phyloP scores from a whole-genome alignment of 2,797 vertebrate genomes.

The Luscinia luscinia region DNA sequence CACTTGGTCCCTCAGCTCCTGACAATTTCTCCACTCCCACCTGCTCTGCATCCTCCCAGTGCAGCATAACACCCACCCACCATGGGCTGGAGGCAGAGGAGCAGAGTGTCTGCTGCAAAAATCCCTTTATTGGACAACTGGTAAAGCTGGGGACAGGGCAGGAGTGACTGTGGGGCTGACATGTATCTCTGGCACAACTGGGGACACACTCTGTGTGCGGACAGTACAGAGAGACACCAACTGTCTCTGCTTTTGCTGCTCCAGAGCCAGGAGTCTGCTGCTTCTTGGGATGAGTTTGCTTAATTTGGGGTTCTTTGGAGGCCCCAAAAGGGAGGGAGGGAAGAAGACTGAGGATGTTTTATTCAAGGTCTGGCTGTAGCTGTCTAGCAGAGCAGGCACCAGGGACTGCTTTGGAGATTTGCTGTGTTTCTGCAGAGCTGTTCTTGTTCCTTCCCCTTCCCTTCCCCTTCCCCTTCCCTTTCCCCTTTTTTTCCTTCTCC shows the following conservation, averaged over 20 bases:
- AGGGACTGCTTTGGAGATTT: neutral
- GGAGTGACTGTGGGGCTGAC: neutral
- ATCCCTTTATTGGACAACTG: neutral
- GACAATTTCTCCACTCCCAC: neutral
- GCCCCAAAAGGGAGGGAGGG: neutral
- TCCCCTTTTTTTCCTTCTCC: neutral
- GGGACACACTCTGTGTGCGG: neutral
- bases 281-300: neutral
- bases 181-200: neutral
- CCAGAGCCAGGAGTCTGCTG: neutral
- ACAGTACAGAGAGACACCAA: neutral
- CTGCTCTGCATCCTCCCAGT: neutral
- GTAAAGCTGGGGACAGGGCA: neutral
- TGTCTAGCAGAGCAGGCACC: neutral
- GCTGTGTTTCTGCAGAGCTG: neutral
- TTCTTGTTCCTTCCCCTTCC: neutral
- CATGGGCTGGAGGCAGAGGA: accelerated
- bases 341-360: neutral
- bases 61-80: neutral
- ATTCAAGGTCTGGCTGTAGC: neutral
- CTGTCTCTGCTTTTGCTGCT: neutral
- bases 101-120: neutral
- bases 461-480: too few relatives aligned
- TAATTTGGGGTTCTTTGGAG: neutral
- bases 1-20: neutral